These are phyloP conservation scores for Solenopsis fugax DNA, from an alignment of 1,140 invertebrate genomes.

Conservation along the genomic window DNA sequence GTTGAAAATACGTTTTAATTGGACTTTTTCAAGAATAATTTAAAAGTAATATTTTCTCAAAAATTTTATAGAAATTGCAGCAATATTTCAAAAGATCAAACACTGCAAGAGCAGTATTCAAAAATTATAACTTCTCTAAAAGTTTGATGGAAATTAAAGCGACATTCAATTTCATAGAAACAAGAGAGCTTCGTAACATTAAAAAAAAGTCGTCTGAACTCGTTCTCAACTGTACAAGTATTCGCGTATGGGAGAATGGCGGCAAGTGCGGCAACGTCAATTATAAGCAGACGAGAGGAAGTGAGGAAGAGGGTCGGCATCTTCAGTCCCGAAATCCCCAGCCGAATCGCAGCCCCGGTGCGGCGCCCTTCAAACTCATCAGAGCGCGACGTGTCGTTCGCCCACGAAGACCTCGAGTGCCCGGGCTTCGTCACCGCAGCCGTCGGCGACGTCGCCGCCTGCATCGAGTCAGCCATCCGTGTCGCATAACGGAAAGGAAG, in stretches of 20 bases:
- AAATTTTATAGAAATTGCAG: not conserved
- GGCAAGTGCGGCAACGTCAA: constrained; percentile 37
- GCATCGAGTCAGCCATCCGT: constrained; percentile 65
- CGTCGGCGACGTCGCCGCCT: constrained; percentile 40
- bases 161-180: not conserved
- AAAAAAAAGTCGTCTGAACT: not conserved
- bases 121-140: not conserved
- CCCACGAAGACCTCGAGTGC: constrained; percentile 47
- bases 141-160: not conserved
- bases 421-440: constrained; percentile 42
- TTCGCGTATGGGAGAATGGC: constrained; percentile 27
- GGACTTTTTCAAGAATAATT: not conserved
- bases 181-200: not conserved
- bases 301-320: constrained; percentile 21
- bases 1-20: not conserved
- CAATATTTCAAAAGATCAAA: not conserved
- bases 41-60: not conserved
- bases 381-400: constrained; percentile 34
- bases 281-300: constrained; percentile 6
- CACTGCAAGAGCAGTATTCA: not conserved
- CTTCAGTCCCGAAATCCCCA: constrained; percentile 41
- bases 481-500: constrained; percentile 61
- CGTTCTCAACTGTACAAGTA: not conserved
- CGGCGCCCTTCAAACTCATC: constrained; percentile 66
- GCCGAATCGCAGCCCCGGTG: constrained; percentile 63